Evolutionary conservation across 2,888 invertebrate species (phyloP).

Genomic region (Esperia sulphurella): DNA sequence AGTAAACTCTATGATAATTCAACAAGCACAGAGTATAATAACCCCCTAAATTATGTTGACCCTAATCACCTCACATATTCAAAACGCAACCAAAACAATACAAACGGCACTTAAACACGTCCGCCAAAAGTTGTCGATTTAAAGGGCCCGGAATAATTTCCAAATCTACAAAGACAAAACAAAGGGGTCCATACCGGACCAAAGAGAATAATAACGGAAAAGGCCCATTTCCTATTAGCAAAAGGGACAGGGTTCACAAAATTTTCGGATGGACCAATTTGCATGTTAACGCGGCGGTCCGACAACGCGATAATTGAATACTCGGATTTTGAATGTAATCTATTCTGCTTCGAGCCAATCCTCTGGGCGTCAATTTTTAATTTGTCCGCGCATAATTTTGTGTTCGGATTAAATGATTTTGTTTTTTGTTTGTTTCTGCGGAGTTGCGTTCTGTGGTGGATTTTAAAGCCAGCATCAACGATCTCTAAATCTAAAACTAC

Average conservation of each 20-base stretch:
- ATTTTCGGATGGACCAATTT: constrained; percentile 65
- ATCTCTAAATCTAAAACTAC: too few relatives aligned
- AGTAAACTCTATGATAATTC: too few relatives aligned
- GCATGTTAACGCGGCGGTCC: constrained; percentile 58
- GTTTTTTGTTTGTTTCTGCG: background rate
- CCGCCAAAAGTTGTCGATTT: constrained; percentile 41
- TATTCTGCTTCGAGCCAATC: constrained; percentile 36
- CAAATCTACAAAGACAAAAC: constrained; percentile 55
- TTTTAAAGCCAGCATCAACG: too few relatives aligned
- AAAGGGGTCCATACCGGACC: constrained; percentile 32
- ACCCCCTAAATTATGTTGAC: background rate
- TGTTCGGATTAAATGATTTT: background rate
- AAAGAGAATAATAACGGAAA: constrained; percentile 60
- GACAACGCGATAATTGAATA: constrained; percentile 64
- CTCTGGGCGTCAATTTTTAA: constrained; percentile 43
- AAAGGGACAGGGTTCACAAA: constrained; percentile 44
- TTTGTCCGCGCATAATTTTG: constrained; percentile 29
- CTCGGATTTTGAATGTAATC: constrained; percentile 47
- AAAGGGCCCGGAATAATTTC: constrained; percentile 47
- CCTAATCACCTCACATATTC: constrained; percentile 8
- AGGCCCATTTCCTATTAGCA: constrained; percentile 64
- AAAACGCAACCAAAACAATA: constrained; percentile 14
- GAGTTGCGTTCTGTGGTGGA: too few relatives aligned
- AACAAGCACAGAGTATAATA: too few relatives aligned
- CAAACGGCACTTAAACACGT: constrained; percentile 21